phyloP scores from a whole-genome alignment of 2,113 vertebrate species.

The Sinocyclocheilus anophthalmus region DNA sequence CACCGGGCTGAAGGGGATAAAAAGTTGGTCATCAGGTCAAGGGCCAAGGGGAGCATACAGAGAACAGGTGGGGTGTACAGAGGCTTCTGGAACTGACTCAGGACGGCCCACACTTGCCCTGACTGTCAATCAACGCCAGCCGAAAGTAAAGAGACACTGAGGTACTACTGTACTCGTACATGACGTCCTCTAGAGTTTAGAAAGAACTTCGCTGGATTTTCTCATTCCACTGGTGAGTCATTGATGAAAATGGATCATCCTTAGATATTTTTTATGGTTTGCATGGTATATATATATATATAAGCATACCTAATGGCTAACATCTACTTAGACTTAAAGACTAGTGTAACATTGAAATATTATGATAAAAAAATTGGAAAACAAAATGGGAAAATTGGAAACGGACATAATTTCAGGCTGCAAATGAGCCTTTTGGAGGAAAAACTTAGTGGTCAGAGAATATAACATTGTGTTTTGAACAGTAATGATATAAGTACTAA shows the following conservation, averaged over 20 bases:
- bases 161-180: conserved; percentile 4
- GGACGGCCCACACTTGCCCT: conserved; percentile 76
- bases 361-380: no score
- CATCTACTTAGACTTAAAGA: background rate
- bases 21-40: conserved; percentile 84
- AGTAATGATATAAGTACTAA: background rate
- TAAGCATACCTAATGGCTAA: background rate
- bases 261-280: conserved; percentile 32
- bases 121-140: conserved; percentile 70
- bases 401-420: no score
- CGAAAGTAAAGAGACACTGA: conserved; percentile 25
- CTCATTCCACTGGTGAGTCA: conserved; percentile 3
- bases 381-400: no score
- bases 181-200: background rate
- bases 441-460: background rate
- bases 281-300: no score
- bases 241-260: conserved; percentile 22
- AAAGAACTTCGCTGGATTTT: background rate
- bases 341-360: background rate
- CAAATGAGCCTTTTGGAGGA: background rate
- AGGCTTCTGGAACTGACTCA: conserved; percentile 62
- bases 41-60: conserved; percentile 72
- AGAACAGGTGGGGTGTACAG: conserved; percentile 77
- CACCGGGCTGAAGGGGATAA: conserved; percentile 59
- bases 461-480: background rate